Evolutionary conservation across 1,140 invertebrate species (phyloP).

Genomic region (Danaus melanippus): DNA sequence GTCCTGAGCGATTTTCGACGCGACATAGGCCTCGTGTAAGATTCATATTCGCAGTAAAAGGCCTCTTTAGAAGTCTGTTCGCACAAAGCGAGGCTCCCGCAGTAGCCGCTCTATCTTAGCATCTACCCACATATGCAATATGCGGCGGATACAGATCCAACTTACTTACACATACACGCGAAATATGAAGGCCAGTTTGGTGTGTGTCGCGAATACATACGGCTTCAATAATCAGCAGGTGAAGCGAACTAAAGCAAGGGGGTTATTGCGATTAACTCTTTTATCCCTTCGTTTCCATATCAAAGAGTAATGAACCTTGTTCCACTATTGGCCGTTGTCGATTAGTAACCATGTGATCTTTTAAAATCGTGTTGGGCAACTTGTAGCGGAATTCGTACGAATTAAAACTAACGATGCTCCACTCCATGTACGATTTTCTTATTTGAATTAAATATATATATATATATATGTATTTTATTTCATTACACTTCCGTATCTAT

Average conservation of each 20-base stretch:
- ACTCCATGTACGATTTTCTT: not conserved
- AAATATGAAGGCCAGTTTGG: slow-evolving; percentile 66
- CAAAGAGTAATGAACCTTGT: slow-evolving; percentile 72
- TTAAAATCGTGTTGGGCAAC: slow-evolving; percentile 18
- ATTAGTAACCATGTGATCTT: slow-evolving; percentile 68
- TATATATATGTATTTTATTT: slow-evolving; percentile 2
- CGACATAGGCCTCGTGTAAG: slow-evolving; percentile 48
- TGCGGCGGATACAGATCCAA: slow-evolving; percentile 68
- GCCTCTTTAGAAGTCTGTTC: slow-evolving; percentile 55
- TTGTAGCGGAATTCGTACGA: too few species aligned
- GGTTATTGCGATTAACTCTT: slow-evolving; percentile 71
- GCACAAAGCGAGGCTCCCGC: slow-evolving; percentile 63
- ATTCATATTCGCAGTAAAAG: slow-evolving; percentile 66
- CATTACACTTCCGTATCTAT: slow-evolving; percentile 4
- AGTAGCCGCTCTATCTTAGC: slow-evolving; percentile 61
- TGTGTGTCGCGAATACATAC: slow-evolving; percentile 66
- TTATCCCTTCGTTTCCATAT: slow-evolving; percentile 72
- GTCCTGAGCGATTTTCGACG: slow-evolving; percentile 50
- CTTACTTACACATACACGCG: slow-evolving; percentile 65
- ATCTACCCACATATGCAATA: slow-evolving; percentile 65
- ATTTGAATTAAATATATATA: not conserved
- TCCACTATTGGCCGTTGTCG: slow-evolving; percentile 62
- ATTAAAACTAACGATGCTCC: too few species aligned
- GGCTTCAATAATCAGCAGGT: slow-evolving; percentile 71
- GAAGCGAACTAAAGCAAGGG: slow-evolving; percentile 66